phyloP scores from a whole-genome alignment of 2,888 invertebrate species.

The Orthosia gothica region DNA sequence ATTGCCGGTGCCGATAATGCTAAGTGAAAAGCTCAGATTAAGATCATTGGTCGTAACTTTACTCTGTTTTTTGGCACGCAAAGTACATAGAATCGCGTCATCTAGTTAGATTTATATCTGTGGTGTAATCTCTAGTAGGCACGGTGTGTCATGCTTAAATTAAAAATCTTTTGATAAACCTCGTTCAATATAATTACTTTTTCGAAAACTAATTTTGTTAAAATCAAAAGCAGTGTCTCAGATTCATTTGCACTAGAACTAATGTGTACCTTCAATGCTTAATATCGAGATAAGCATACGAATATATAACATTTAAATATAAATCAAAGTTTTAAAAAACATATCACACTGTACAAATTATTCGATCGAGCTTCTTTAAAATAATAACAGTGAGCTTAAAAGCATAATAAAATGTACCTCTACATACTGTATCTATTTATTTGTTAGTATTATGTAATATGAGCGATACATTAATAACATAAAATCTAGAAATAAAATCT shows the following conservation, averaged over 20 bases:
- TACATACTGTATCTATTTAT: slow-evolving; percentile 28
- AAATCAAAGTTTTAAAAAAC: slow-evolving; percentile 63
- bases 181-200: not conserved
- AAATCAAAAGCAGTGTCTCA: not conserved
- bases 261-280: slow-evolving; percentile 4
- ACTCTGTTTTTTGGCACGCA: too few species aligned
- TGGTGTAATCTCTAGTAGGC: too few species aligned
- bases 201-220: not conserved
- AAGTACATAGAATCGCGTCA: too few species aligned
- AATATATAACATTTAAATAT: slow-evolving; percentile 23
- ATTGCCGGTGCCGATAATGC: too few species aligned
- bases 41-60: too few species aligned
- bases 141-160: slow-evolving; percentile 6
- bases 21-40: too few species aligned
- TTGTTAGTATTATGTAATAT: slow-evolving; percentile 40
- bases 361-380: slow-evolving; percentile 73
- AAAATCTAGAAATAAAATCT: slow-evolving; percentile 23
- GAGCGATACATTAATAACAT: slow-evolving; percentile 54
- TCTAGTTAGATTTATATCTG: too few species aligned
- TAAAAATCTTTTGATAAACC: not conserved
- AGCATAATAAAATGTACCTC: slow-evolving; percentile 37
- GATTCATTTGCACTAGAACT: slow-evolving; percentile 20
- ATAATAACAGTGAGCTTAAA: slow-evolving; percentile 56
- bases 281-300: not conserved
- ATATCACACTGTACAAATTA: slow-evolving; percentile 84